These are phyloP conservation scores for Petromus typicus DNA, from an alignment of 2,113 vertebrate species.

Conservation along the genomic window DNA sequence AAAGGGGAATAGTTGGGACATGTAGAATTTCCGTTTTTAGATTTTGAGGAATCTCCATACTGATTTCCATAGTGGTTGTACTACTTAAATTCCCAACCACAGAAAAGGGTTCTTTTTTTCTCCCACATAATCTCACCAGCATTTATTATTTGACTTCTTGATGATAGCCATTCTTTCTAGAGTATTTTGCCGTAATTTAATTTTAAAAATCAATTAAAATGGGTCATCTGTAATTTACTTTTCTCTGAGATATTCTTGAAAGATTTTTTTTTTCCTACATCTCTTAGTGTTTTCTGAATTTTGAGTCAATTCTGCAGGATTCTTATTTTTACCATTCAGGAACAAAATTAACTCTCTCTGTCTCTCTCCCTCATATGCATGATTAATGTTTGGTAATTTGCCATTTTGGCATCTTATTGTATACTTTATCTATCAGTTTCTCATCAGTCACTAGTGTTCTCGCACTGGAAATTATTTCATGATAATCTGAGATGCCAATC, in stretches of 20 bases:
- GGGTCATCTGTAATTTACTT: neutral
- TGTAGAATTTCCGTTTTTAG: neutral
- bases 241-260: neutral
- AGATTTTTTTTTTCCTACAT: neutral
- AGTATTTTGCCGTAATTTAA: conserved; percentile 28
- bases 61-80: neutral
- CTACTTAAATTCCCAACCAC: neutral
- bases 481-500: neutral
- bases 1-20: neutral
- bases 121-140: neutral
- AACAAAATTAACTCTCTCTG: neutral
- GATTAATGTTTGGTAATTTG: conserved; percentile 35
- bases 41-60: neutral
- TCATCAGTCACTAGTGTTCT: neutral
- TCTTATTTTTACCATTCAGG: neutral
- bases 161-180: neutral
- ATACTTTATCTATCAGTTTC: neutral
- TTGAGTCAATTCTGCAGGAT: neutral
- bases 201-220: neutral
- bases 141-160: neutral
- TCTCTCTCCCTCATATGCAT: neutral
- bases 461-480: neutral
- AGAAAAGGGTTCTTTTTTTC: neutral
- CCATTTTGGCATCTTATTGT: neutral
- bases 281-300: neutral